Conservation (phyloP, 2,113 vertebrate genomes). For the Lepidothrix coronata region DNA sequence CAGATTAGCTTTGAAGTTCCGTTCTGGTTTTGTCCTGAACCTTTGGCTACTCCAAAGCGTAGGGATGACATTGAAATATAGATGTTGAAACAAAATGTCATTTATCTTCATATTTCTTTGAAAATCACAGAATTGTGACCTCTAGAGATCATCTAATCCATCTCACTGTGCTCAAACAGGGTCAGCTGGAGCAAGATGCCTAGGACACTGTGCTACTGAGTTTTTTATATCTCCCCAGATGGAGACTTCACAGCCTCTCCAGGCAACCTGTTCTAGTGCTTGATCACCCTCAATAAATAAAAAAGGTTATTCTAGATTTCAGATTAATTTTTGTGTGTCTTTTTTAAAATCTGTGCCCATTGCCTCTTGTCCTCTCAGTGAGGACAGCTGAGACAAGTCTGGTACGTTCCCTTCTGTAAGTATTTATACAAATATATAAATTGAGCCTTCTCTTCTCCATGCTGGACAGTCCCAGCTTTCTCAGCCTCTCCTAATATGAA, state of each 20-base stretch:
- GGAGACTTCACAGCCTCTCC: neutral
- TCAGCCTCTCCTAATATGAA: neutral
- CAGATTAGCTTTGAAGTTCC: neutral
- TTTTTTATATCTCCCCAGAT: neutral
- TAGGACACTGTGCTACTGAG: neutral
- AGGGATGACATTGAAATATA: neutral
- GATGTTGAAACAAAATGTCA: neutral
- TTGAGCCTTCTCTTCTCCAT: neutral
- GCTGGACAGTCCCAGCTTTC: neutral
- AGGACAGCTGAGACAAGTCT: neutral
- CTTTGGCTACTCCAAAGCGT: neutral
- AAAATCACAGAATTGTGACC: neutral
- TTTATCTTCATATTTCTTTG: neutral
- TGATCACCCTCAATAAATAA: neutral
- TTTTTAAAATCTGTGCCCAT: neutral
- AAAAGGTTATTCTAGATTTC: neutral
- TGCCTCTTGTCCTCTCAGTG: neutral
- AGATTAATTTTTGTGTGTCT: neutral
- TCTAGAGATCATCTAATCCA: neutral
- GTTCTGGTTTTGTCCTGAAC: neutral
- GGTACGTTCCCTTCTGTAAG: neutral
- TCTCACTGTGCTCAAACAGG: neutral
- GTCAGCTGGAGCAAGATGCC: neutral
- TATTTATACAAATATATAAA: neutral
- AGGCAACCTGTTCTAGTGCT: neutral